Evolutionary conservation across 2,113 vertebrate species (phyloP), one percentile per base, ranked within the genome.

Genomic region (Erinaceus europaeus): DNA sequence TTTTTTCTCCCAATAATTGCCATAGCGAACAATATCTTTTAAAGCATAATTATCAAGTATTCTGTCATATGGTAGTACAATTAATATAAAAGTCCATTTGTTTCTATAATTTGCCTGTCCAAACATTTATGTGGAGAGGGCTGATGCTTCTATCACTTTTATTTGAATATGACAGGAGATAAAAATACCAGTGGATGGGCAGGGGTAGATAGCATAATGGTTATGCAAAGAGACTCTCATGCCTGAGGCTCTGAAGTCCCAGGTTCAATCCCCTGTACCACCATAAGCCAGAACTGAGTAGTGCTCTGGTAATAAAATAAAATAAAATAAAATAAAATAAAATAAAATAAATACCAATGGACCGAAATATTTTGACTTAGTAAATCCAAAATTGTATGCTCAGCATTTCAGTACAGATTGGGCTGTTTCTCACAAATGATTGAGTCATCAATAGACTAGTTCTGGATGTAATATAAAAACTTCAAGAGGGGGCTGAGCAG

Each of bases 91-190:
- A 50, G 9, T 7, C 76, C 44, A 72, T n/a, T 7, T 57, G 61
- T 91, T 68, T 80, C 62, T 86, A 73, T 71, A 87, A 73, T 52
- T 76, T 91, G 15, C 17, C 72, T 40, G 13, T 68, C 67, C 21
- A 17, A 46, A 15, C 10, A 80, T 71, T 46, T 32, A 55, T 84
- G 2, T 55, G 64, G 10, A 91, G 27, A 57, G 2, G 6, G 38
- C 50, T 29, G 17, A 74, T n/a, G 18, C 14, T 77, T 81, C 7
- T 23, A 25, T 6, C 3, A 18, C 61, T 68, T 72, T 25, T 90
- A 55, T 67, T 46, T 72, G 7, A 80, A 23, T 50, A 21, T 34
- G 5, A 50, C 4, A n/a, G n/a, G n/a, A n/a, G n/a, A n/a, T n/a
- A n/a, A n/a, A n/a, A n/a, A n/a, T n/a, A n/a, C n/a, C n/a, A n/a